Evolutionary conservation across 2,797 vertebrate genomes (phyloP).

Genomic region (Brachyrhaphis roseni): DNA sequence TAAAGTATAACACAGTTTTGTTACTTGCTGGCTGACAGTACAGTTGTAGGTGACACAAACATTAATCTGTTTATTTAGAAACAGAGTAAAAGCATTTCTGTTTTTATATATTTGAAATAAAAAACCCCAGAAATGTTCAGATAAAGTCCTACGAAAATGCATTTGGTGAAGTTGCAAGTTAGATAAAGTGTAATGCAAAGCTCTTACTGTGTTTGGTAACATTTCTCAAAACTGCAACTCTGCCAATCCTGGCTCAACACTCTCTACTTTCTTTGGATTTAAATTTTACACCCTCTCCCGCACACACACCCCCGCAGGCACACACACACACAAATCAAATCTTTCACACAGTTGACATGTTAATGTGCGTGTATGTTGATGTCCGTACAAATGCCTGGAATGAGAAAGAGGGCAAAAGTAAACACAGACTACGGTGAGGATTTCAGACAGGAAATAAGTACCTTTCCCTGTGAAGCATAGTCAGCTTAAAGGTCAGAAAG

Average conservation of each 20-base stretch:
- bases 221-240: neutral
- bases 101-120: neutral
- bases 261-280: neutral
- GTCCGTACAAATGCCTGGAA: neutral
- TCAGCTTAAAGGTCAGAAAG: slow-evolving; percentile 45
- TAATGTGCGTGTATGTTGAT: neutral
- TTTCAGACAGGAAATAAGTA: slow-evolving; percentile 26
- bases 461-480: slow-evolving; percentile 18
- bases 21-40: neutral
- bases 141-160: neutral
- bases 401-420: neutral
- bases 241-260: neutral
- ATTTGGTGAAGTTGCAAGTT: neutral
- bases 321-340: neutral
- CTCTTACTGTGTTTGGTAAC: neutral
- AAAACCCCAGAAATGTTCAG: neutral
- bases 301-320: neutral
- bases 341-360: neutral
- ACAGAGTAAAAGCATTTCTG: too few relatives aligned
- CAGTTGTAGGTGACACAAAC: neutral
- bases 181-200: neutral
- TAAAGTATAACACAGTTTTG: neutral
- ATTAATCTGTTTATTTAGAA: too few relatives aligned
- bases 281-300: neutral
- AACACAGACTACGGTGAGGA: slow-evolving; percentile 15